phyloP scores from a whole-genome alignment of 2,888 invertebrate species.

The Fragum whitleyi region DNA sequence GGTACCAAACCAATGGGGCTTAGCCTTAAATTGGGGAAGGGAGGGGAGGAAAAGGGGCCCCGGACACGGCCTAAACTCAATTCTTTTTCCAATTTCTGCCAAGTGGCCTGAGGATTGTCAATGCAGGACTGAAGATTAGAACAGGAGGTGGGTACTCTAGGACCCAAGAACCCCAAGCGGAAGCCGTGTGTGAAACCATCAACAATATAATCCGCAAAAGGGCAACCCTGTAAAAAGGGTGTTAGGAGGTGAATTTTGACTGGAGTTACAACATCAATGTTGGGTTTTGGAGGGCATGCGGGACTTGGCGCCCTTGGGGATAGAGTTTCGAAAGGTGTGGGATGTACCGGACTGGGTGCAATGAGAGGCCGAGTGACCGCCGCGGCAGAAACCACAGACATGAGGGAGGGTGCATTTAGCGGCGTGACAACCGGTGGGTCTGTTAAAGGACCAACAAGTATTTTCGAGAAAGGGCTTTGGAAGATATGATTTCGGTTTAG shows the following conservation, averaged over 20 bases:
- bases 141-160: not conserved
- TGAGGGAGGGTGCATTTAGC: slow-evolving; percentile 33
- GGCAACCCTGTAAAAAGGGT: slow-evolving; percentile 23
- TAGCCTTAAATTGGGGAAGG: slow-evolving; percentile 31
- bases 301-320: not conserved
- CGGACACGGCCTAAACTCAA: slow-evolving; percentile 5
- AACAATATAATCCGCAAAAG: slow-evolving; percentile 1
- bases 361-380: slow-evolving; percentile 22
- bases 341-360: slow-evolving; percentile 1
- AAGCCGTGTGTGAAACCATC: slow-evolving; percentile 39
- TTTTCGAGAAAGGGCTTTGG: slow-evolving; percentile 13
- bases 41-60: slow-evolving; percentile 39
- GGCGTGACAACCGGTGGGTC: slow-evolving; percentile 14
- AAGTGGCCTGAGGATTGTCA: slow-evolving; percentile 22
- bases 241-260: slow-evolving; percentile 9
- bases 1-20: slow-evolving; percentile 48
- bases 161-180: slow-evolving; percentile 34
- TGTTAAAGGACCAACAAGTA: slow-evolving; percentile 48
- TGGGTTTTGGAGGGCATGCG: not conserved
- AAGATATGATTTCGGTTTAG: not conserved
- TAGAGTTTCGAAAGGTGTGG: not conserved
- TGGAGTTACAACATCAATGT: slow-evolving; percentile 9
- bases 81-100: slow-evolving; percentile 28
- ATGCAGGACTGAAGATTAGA: slow-evolving; percentile 38
- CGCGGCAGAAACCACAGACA: slow-evolving; percentile 45